Conservation (phyloP, 2,888 invertebrate genomes). For the Bugulina stolonifera region DNA sequence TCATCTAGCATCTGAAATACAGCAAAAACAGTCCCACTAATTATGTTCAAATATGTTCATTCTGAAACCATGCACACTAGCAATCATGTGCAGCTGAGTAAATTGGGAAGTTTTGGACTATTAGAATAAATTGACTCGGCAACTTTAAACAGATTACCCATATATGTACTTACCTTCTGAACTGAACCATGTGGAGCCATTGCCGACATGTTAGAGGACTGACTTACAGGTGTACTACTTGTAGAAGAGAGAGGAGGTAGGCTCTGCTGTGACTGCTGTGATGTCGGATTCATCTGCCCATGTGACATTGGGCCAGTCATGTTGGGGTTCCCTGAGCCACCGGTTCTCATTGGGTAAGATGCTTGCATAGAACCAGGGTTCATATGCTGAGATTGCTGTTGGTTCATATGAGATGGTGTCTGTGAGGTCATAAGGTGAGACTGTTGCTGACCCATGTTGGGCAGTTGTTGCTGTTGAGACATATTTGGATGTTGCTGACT, state of each 20-base stretch:
- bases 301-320: neutral
- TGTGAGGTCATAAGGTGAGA: neutral
- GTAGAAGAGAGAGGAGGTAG: neutral
- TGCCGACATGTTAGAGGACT: neutral
- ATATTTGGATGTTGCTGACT: neutral
- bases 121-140: too few species aligned
- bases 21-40: too few species aligned
- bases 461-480: neutral
- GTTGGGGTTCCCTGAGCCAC: neutral
- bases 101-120: too few species aligned
- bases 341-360: neutral
- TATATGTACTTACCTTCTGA: conserved; percentile 23
- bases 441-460: neutral
- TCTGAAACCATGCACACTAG: too few species aligned
- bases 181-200: conserved; percentile 15
- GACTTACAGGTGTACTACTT: neutral
- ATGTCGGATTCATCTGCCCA: neutral
- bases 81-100: too few species aligned
- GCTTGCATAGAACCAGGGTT: neutral
- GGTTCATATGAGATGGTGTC: neutral
- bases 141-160: too few species aligned
- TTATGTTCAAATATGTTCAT: too few species aligned
- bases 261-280: neutral
- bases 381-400: conserved; percentile 20
- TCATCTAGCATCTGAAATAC: conserved; percentile 80